Base-by-base conservation (phyloP, 2,797 vertebrate species). In the Emys orbicularis region DNA sequence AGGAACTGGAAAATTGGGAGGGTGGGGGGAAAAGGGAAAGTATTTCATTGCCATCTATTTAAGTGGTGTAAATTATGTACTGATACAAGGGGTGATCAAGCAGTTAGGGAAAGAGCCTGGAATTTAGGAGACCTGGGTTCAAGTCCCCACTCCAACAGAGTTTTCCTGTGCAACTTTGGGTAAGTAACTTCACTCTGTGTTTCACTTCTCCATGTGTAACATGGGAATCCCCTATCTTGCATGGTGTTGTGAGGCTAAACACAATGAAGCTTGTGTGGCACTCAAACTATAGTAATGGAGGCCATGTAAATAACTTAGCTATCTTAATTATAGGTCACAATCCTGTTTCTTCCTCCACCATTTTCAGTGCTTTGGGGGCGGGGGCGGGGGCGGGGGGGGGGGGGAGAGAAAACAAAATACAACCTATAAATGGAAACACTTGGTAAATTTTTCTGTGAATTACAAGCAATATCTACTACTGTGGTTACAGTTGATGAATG, bases 1-100 rank as follows among this genome's bases (percentile, higher is more conserved):
- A 99, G 91, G 86, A 98, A 97, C 99, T 99, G 81, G 6, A 94
- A 97, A 90, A 86, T 90, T 90, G 19, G 5, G 13, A 6, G 15
- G 9, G 19, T 3, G 41, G 5, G 37, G 37, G 21, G 21, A 2
- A 44, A 44, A 77, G 93, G n/a, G 84, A 84, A 0, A 37, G 47
- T 37, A 52, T 44, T 50, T 95, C 87, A 92, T 2, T 92, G 19
- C 23, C 91, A 83, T 4, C 65, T 80, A 2, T 25, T 23, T 44
- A 81, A 88, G 86, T 37, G 12, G 31, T 27, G 34, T 0, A 0
- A 1, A 65, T 6, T 10, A 3, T 5, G 10, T 76, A 34, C 5
- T 31, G 5, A 7, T 79, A 16, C 81, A 19, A 74, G 79, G 19
- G 37, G 12, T 2, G 4, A 57, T 12, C 37, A 52, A 2, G 4